Evolutionary conservation across 2,888 invertebrate genomes (phyloP).

Genomic region (Eupithecia insigniata): DNA sequence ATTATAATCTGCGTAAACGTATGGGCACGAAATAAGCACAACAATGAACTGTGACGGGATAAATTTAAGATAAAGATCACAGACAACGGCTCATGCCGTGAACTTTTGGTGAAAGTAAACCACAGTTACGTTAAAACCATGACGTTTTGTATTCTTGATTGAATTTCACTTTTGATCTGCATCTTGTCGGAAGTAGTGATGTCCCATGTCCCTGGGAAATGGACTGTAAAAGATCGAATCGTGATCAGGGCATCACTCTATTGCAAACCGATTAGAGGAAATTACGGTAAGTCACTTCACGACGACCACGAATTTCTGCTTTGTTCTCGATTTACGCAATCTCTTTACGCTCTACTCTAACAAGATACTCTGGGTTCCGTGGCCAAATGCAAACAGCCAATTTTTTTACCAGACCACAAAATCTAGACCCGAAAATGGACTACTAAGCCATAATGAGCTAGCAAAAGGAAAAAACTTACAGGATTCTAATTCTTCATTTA

Average conservation of each 20-base stretch:
- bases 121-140: constrained; percentile 6
- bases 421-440: neutral
- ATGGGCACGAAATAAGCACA: constrained; percentile 27
- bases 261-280: constrained; percentile 56
- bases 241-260: constrained; percentile 54
- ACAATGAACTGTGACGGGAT: constrained; percentile 30
- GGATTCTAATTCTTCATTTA: neutral
- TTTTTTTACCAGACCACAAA: neutral
- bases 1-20: constrained; percentile 27
- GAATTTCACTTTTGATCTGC: constrained; percentile 14
- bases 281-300: constrained; percentile 55
- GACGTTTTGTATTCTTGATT: neutral
- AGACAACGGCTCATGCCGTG: constrained; percentile 36
- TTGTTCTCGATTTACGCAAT: constrained; percentile 50
- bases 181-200: neutral
- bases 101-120: constrained; percentile 19
- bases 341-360: constrained; percentile 7
- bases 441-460: neutral
- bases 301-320: constrained; percentile 57
- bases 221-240: constrained; percentile 53
- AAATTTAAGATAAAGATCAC: constrained; percentile 30
- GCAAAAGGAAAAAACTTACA: neutral
- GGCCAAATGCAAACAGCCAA: neutral
- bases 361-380: neutral
- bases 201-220: constrained; percentile 17